Percentiles rank a stretch among this genome's conserved stretches.
phyloP scores from a whole-genome alignment of 1,140 invertebrate species.

The Hestina assimilis region DNA sequence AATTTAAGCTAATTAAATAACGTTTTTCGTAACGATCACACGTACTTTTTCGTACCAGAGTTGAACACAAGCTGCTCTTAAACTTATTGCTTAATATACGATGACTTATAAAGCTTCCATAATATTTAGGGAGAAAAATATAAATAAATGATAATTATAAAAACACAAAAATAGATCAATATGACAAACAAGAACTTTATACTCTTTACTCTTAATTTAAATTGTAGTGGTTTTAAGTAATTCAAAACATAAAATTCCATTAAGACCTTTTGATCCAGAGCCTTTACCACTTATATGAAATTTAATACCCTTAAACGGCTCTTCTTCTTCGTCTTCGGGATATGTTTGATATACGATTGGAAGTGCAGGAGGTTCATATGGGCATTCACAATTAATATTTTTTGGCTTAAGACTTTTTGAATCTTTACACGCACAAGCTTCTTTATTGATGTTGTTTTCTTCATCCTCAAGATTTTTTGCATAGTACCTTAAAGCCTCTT shows the following conservation, averaged over 20 bases:
- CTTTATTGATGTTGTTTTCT: conserved; percentile 1
- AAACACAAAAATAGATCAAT: neutral
- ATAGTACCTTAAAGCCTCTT: conserved; percentile 44
- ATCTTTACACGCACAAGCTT: conserved; percentile 24
- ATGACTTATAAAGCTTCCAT: no score
- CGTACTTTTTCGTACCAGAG: no score
- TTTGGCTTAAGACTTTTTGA: conserved; percentile 6
- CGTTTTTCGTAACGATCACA: no score
- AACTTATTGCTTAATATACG: neutral
- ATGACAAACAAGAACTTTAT: neutral
- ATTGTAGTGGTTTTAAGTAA: neutral
- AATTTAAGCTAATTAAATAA: no score
- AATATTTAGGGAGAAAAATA: no score
- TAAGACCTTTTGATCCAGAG: conserved; percentile 42
- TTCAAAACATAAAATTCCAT: conserved; percentile 46
- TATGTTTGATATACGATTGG: no score
- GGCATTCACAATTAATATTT: conserved; percentile 36
- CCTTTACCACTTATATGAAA: conserved; percentile 42
- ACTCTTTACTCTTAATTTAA: neutral
- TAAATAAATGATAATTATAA: neutral
- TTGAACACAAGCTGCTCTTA: no score
- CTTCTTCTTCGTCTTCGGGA: conserved; percentile 14
- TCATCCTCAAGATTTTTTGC: conserved; percentile 14
- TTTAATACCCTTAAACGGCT: conserved; percentile 37
- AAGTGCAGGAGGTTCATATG: neutral